Base-by-base conservation (phyloP, 2,797 vertebrate species). In the Cephalopachus bancanus region DNA sequence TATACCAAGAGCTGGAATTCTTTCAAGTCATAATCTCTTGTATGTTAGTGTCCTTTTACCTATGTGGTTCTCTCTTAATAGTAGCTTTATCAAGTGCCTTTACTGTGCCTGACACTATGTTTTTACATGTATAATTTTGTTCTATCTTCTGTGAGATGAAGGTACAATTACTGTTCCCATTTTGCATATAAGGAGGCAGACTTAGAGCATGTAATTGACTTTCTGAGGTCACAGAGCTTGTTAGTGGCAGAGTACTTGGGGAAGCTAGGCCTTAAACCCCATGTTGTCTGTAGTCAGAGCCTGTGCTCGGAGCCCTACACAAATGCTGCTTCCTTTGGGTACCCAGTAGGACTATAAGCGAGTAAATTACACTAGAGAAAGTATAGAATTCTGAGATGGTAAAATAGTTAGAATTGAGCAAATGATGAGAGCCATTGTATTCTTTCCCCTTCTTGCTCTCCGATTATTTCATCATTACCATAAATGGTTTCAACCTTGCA, bases 351-450 rank as follows among this genome's bases (percentile, higher is more conserved):
- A 72, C 30, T 76, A 22, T 4, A 90, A 92, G 10, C 24, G 84
- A 89, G n/a, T 83, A 59, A 76, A 81, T 74, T 59, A 3, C 14
- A 64, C 55, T 30, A 76, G 51, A 94, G 24, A 30, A 97, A 92
- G 37, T 57, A 14, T 64, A 87, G 78, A 75, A 95, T 90, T 76
- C 84, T 44, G 44, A 89, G 14, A 84, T 83, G 33, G 74, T 87
- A 90, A 96, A 92, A 84, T 95, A 76, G 79, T 93, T 83, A 89
- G 5, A 88, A 55, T 90, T 89, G 86, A 94, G 30, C 64, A 97
- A 89, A 65, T 93, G 72, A 64, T 71, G 44, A 62, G 28, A 85
- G 37, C 30, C 74, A 44, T 15, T 69, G 9, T 86, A 75, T 53
- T 57, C 62, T 8, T 93, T 57, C 14, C 28, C 3, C 4, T 65